Evolutionary conservation across 2,113 vertebrate genomes (phyloP).

Genomic region (Regulus satrapa): DNA sequence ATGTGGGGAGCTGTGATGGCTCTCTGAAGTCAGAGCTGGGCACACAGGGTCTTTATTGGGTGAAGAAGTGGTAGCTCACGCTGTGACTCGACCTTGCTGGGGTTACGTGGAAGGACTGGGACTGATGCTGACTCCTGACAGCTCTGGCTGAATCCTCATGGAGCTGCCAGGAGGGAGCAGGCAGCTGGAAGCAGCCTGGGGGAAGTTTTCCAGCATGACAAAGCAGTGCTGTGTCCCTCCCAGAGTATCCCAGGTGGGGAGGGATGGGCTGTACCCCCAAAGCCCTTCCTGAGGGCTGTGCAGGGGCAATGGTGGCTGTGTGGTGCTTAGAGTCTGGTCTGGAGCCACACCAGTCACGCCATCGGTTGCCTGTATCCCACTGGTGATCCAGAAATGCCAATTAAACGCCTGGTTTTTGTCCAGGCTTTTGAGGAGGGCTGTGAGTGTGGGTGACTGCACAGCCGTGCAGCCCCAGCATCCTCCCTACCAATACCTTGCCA

Average conservation of each 20-base stretch:
- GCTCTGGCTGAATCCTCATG: not conserved
- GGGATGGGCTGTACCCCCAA: not conserved
- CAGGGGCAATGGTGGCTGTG: rapidly evolving
- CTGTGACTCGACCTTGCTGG: not conserved
- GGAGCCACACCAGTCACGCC: rapidly evolving
- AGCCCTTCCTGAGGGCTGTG: not conserved
- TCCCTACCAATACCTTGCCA: not conserved
- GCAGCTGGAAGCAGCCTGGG: not conserved
- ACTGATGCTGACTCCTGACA: not conserved
- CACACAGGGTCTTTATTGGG: not conserved
- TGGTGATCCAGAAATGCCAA: not conserved
- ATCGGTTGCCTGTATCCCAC: rapidly evolving
- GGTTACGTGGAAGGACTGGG: not conserved
- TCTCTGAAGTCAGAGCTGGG: not conserved
- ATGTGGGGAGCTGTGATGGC: rapidly evolving
- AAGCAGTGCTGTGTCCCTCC: not conserved
- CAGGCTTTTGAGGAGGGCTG: not conserved
- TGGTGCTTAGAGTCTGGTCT: not conserved
- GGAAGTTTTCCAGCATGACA: not conserved
- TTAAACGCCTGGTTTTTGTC: not conserved
- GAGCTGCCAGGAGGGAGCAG: not conserved
- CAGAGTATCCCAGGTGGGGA: not conserved
- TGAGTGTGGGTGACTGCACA: not conserved
- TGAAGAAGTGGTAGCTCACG: not conserved
- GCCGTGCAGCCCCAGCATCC: rapidly evolving